Conservation (phyloP, 2,888 invertebrate genomes). For the Limnephilus lunatus region DNA sequence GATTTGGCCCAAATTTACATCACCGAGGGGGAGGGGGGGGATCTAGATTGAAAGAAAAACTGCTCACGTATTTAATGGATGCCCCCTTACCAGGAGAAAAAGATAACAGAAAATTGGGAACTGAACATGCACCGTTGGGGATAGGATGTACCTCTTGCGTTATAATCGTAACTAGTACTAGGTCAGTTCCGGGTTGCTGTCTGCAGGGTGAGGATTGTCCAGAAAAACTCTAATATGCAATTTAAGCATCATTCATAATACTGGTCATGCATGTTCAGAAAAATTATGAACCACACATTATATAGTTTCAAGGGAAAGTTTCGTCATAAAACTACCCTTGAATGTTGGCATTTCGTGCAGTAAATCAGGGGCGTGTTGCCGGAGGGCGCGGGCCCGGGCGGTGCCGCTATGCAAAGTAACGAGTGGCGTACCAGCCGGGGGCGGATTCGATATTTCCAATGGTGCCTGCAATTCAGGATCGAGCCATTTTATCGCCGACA, state of each 20-base stretch:
- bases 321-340: neutral
- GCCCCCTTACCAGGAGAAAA: too few species aligned
- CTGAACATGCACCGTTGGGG: too few species aligned
- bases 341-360: neutral
- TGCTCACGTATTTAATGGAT: too few species aligned
- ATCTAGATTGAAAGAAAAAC: too few species aligned
- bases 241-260: too few species aligned
- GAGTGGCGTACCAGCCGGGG: neutral
- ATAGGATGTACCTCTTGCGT: too few species aligned
- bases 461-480: neutral
- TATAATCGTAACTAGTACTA: too few species aligned
- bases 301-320: neutral
- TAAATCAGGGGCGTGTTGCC: neutral
- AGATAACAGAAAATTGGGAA: too few species aligned
- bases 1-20: too few species aligned
- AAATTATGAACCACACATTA: neutral
- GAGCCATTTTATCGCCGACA: neutral
- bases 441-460: neutral
- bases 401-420: neutral
- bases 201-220: neutral
- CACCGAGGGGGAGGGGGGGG: too few species aligned
- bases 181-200: neutral
- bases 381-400: neutral
- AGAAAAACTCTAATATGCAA: too few species aligned
- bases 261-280: neutral